Conservation (phyloP, 2,113 vertebrate genomes). For the Limanda limanda region DNA sequence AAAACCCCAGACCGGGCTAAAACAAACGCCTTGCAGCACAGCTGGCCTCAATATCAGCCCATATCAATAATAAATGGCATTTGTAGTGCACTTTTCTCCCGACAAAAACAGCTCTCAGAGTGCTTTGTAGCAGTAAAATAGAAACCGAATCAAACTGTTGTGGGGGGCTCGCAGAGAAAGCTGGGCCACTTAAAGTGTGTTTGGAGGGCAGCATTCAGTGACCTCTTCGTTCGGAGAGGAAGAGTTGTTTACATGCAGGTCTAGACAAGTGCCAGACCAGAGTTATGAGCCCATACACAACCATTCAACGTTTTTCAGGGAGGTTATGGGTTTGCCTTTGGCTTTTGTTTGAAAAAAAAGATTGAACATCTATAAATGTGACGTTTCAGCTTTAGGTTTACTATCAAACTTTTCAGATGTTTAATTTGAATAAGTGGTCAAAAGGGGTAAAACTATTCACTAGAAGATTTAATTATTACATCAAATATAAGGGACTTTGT, state of each 20-base stretch:
- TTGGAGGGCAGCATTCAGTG: conserved; percentile 48
- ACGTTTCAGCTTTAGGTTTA: too few relatives aligned
- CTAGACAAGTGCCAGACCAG: neutral
- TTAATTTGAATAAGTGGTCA: too few relatives aligned
- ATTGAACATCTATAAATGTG: too few relatives aligned
- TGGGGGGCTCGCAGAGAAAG: conserved; percentile 16
- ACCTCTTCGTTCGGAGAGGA: neutral
- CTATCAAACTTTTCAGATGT: too few relatives aligned
- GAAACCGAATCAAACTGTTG: conserved; percentile 55
- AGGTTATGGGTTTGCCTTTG: neutral
- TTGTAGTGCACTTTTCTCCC: conserved; percentile 63
- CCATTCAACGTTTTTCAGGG: neutral
- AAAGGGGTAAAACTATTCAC: too few relatives aligned
- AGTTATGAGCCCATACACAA: neutral
- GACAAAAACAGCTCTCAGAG: conserved; percentile 57
- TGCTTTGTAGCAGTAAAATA: conserved; percentile 62
- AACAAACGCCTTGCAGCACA: conserved; percentile 35
- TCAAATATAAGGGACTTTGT: too few relatives aligned
- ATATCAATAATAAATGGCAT: conserved; percentile 74
- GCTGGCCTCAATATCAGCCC: conserved; percentile 63
- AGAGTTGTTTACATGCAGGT: conserved; percentile 1
- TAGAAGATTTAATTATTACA: too few relatives aligned
- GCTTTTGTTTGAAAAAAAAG: neutral
- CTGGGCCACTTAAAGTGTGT: conserved; percentile 61
- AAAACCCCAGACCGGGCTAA: conserved; percentile 39